Conservation (phyloP, 2,797 vertebrate genomes). For the Gallinago solitaria region DNA sequence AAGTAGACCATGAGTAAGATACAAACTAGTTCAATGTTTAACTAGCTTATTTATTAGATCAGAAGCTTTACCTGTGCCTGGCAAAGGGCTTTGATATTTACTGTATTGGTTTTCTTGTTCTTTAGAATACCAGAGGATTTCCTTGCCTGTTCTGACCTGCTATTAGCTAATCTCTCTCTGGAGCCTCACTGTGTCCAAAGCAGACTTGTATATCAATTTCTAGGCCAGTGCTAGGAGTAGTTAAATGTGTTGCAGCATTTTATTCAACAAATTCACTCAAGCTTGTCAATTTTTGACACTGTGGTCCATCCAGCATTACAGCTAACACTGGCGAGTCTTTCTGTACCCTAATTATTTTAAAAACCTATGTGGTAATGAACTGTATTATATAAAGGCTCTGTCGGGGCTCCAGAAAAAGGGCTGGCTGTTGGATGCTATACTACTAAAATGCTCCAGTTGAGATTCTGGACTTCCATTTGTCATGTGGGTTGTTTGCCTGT, state of each 20-base stretch:
- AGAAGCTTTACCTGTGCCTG: neutral
- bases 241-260: neutral
- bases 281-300: neutral
- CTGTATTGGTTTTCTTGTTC: neutral
- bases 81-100: neutral
- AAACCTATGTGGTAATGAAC: neutral
- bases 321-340: accelerated
- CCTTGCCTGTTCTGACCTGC: neutral
- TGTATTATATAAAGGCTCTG: neutral
- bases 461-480: neutral
- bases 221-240: neutral
- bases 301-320: neutral
- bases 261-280: neutral
- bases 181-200: neutral
- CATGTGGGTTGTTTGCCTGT: neutral
- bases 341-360: neutral
- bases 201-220: neutral
- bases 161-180: neutral
- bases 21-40: neutral
- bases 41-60: neutral
- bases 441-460: neutral
- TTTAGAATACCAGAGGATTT: neutral
- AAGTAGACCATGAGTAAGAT: neutral
- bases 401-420: neutral
- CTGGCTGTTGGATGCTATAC: neutral